Conservation (phyloP, 1,140 invertebrate genomes). For the Andricus grossulariae region DNA sequence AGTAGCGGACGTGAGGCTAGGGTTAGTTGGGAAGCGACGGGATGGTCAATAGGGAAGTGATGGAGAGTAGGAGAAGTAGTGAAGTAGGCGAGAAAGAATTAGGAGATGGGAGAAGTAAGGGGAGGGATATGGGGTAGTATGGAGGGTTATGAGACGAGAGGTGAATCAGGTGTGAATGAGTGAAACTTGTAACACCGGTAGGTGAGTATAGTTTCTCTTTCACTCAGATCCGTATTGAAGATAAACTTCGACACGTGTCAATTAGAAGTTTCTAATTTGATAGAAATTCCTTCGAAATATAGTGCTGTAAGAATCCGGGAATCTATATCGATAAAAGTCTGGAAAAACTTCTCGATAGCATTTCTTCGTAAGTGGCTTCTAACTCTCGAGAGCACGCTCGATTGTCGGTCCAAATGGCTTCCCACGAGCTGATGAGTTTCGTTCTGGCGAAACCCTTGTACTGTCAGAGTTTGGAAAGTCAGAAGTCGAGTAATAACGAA, state of each 20-base stretch:
- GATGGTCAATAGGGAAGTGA: too few species aligned
- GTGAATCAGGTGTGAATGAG: too few species aligned
- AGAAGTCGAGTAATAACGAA: constrained; percentile 44
- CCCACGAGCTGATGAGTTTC: constrained; percentile 51
- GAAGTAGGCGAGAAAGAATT: too few species aligned
- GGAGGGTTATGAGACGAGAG: too few species aligned
- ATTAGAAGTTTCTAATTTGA: constrained; percentile 30
- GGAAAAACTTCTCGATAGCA: constrained; percentile 28
- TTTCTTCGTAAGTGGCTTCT: constrained; percentile 33
- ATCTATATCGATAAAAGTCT: constrained; percentile 26
- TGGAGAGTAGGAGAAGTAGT: too few species aligned
- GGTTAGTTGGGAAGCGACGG: too few species aligned
- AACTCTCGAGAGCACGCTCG: constrained; percentile 36
- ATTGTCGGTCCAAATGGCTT: constrained; percentile 50
- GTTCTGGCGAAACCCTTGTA: constrained; percentile 46
- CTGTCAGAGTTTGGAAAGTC: constrained; percentile 46
- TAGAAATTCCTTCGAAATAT: constrained; percentile 12
- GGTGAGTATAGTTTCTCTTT: not conserved
- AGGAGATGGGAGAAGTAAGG: too few species aligned
- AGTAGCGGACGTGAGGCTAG: too few species aligned
- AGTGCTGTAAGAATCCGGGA: not conserved
- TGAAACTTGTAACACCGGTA: not conserved
- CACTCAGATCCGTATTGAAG: not conserved
- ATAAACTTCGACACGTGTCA: constrained; percentile 26
- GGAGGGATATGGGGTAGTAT: too few species aligned